These are phyloP conservation scores for Heliconius hortense DNA, from an alignment of 2,888 invertebrate species.

Conservation along the genomic window DNA sequence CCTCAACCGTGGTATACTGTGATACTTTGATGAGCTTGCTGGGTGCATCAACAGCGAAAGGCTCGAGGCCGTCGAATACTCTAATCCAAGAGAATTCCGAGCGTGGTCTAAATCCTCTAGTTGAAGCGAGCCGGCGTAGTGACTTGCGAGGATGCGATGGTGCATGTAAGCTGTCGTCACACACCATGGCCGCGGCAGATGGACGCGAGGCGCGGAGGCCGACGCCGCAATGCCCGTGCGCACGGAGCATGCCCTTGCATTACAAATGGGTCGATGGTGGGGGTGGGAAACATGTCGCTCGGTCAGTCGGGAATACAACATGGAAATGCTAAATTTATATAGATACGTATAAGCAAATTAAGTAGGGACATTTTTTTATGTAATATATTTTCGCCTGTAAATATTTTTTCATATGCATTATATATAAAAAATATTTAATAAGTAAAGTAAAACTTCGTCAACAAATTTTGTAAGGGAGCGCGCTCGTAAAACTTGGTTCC, in stretches of 20 bases:
- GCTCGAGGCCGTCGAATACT: constrained; percentile 82
- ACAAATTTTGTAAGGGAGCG: constrained; percentile 42
- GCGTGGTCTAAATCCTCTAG: constrained; percentile 73
- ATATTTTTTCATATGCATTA: not conserved
- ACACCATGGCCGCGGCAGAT: constrained; percentile 69
- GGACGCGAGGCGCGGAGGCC: constrained; percentile 58
- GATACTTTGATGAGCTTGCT: constrained; percentile 82
- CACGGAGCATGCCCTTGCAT: constrained; percentile 68
- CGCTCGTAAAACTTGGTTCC: constrained; percentile 58
- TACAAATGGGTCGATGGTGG: constrained; percentile 79
- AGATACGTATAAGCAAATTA: constrained; percentile 15
- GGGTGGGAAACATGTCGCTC: constrained; percentile 79
- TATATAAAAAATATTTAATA: not conserved
- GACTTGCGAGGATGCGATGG: constrained; percentile 78
- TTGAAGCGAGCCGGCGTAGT: constrained; percentile 76
- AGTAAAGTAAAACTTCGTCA: constrained; percentile 23
- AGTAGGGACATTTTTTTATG: not conserved
- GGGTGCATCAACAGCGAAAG: constrained; percentile 75
- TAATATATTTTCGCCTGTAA: not conserved
- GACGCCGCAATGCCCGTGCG: constrained; percentile 58
- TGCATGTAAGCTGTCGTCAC: constrained; percentile 75
- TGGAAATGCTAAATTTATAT: constrained; percentile 56
- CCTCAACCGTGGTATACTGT: constrained; percentile 81
- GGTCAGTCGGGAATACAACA: constrained; percentile 73
- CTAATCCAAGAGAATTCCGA: constrained; percentile 83